phyloP scores from a whole-genome alignment of 2,113 vertebrate species.

The Serinus canaria region DNA sequence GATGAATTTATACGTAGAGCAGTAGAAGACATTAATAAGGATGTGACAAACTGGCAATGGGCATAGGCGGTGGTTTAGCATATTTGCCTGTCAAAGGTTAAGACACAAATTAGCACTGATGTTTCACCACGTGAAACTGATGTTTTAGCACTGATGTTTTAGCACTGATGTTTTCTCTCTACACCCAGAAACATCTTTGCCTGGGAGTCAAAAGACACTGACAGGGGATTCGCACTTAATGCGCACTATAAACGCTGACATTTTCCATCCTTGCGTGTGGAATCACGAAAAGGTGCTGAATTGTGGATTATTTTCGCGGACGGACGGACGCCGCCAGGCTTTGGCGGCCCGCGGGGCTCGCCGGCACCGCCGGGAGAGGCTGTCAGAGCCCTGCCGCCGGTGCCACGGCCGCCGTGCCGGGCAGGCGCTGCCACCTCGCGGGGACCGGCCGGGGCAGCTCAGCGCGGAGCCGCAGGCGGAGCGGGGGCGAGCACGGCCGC shows the following conservation, averaged over 20 bases:
- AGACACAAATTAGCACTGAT: neutral
- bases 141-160: fast-evolving
- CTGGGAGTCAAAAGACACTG: fast-evolving
- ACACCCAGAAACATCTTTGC: neutral
- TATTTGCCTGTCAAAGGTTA: neutral
- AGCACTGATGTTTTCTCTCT: fast-evolving
- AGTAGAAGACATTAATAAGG: neutral
- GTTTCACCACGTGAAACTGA: neutral
- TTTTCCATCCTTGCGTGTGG: fast-evolving
- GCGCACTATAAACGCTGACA: fast-evolving
- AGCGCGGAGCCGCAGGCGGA: fast-evolving
- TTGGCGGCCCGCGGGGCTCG: fast-evolving
- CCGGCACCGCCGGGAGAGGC: fast-evolving
- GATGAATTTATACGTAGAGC: neutral
- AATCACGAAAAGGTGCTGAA: fast-evolving
- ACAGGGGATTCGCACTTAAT: fast-evolving
- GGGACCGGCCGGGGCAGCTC: fast-evolving
- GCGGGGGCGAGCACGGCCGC: too few species aligned
- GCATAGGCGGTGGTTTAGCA: fast-evolving
- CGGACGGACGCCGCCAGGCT: fast-evolving
- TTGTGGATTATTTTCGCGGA: neutral
- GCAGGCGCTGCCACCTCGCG: neutral
- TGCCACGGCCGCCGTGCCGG: fast-evolving
- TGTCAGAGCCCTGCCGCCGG: fast-evolving
- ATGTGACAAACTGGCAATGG: fast-evolving